A percentile compares a stretch with the other conserved stretches of the same genome.
Conservation (phyloP, 1,140 invertebrate genomes). For the Drosophila ironensis region DNA sequence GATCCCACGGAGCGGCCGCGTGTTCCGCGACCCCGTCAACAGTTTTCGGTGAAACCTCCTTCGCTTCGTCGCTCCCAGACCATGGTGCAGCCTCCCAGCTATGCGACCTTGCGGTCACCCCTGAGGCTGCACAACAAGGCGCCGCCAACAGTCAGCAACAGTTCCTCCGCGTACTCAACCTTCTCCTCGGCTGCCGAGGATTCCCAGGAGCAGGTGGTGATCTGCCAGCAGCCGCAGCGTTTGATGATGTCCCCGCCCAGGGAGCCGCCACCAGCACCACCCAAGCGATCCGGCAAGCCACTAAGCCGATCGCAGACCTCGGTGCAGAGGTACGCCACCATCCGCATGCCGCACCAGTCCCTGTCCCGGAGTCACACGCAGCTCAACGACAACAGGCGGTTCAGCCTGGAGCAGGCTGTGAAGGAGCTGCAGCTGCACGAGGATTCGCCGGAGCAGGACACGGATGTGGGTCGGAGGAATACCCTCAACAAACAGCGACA, state of each 20-base stretch:
- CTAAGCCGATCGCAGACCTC: constrained; percentile 53
- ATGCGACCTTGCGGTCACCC: constrained; percentile 42
- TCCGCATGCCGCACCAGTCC: constrained; percentile 62
- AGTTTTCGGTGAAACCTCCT: constrained; percentile 68
- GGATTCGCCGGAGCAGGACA: not conserved
- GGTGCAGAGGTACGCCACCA: constrained; percentile 67
- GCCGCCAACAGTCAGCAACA: constrained; percentile 24
- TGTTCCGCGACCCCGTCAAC: constrained; percentile 66
- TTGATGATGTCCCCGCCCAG: constrained; percentile 48
- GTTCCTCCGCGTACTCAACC: constrained; percentile 48
- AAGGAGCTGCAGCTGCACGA: constrained; percentile 35
- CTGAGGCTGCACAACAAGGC: constrained; percentile 6
- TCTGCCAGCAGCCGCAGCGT: constrained; percentile 67
- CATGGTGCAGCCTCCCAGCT: constrained; percentile 56
- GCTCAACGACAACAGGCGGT: constrained; percentile 12
- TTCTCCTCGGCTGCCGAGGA: constrained; percentile 38
- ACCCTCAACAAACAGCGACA: constrained; percentile 10
- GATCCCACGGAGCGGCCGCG: constrained; percentile 61
- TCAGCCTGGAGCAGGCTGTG: constrained; percentile 59
- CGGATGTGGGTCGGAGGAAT: not conserved
- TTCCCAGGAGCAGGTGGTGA: constrained; percentile 39
- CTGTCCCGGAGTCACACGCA: constrained; percentile 6
- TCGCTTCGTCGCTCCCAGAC: constrained; percentile 71
- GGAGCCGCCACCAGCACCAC: constrained; percentile 58
- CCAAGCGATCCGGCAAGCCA: constrained; percentile 36